Evolutionary conservation across 1,140 invertebrate genomes (phyloP).

Genomic region (Leptopilina clavipes): DNA sequence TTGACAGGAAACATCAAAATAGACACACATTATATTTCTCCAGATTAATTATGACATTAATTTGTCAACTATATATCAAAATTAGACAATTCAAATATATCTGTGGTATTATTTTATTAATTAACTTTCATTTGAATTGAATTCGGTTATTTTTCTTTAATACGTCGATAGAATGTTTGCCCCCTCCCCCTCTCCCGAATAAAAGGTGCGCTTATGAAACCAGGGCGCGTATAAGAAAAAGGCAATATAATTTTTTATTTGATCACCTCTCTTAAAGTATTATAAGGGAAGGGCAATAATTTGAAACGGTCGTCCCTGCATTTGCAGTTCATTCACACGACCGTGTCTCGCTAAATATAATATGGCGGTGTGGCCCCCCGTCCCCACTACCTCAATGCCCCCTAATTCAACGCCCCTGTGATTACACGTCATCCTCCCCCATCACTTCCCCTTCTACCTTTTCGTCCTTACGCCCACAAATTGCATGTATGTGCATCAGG

Average conservation of each 20-base stretch:
- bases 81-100: constrained; percentile 29
- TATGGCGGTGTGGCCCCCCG: constrained; percentile 64
- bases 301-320: constrained; percentile 56
- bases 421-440: constrained; percentile 58
- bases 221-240: constrained; percentile 28
- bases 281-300: constrained; percentile 41
- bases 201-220: background rate
- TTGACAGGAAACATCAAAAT: background rate
- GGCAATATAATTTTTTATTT: constrained; percentile 44
- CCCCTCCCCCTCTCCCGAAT: too few relatives aligned
- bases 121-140: too few relatives aligned
- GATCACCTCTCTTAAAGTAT: constrained; percentile 39
- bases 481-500: background rate
- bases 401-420: constrained; percentile 70
- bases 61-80: background rate
- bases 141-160: too few relatives aligned
- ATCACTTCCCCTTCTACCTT: background rate
- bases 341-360: constrained; percentile 70
- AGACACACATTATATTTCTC: too few relatives aligned
- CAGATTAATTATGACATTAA: background rate
- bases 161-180: constrained; percentile 43
- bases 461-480: constrained; percentile 53
- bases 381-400: constrained; percentile 56
- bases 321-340: constrained; percentile 70
- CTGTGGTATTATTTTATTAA: too few relatives aligned